Evolutionary conservation across 2,113 vertebrate genomes (phyloP).

Genomic region (Bubo scandiacus): DNA sequence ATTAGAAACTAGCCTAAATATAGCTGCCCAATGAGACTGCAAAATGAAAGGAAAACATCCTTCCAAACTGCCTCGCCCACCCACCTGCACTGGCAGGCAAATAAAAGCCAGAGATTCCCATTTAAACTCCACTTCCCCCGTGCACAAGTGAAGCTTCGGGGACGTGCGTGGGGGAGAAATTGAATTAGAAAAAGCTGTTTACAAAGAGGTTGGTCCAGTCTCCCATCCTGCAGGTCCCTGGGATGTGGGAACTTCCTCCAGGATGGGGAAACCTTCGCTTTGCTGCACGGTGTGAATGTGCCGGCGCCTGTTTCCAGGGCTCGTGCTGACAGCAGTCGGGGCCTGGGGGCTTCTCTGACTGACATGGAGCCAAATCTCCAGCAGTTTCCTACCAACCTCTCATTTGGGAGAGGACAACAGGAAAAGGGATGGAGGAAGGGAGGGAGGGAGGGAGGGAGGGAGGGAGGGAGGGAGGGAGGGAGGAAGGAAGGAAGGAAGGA

Average conservation of each 20-base stretch:
- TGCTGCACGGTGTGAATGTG: accelerated
- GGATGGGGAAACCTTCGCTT: background rate
- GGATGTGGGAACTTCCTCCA: background rate
- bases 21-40: conserved; percentile 22
- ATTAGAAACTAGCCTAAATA: conserved; percentile 44
- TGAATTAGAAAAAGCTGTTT: background rate
- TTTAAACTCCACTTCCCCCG: background rate
- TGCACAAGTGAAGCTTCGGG: background rate
- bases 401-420: background rate
- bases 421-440: background rate
- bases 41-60: background rate
- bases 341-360: background rate
- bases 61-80: background rate
- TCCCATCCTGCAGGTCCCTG: background rate
- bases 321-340: no score
- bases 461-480: no score
- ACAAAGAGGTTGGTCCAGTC: background rate
- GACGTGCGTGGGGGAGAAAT: background rate
- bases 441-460: background rate
- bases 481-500: background rate
- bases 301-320: accelerated
- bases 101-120: conserved; percentile 17
- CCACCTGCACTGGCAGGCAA: background rate
- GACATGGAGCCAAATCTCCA: background rate
- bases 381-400: background rate